Base-by-base conservation (phyloP, 2,797 vertebrate genomes). In the Coreius guichenoti region DNA sequence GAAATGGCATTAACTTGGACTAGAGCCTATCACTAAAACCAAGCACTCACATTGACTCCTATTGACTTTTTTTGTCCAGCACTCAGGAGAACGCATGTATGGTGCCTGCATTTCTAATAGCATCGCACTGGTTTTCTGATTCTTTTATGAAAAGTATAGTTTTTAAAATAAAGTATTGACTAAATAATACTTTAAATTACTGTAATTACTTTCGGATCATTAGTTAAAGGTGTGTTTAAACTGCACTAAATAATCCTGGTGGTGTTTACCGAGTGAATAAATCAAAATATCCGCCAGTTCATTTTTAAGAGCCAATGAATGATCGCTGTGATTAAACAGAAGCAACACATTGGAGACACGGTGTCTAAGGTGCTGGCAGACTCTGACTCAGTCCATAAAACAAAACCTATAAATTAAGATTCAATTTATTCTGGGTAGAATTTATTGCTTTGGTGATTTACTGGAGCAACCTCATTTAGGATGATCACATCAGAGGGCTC, bases 401-500 rank as follows among this genome's bases (percentile, higher is more conserved):
- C 72, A 82, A 86, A 77, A 73, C 13, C 86, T 82, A 89, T 91
- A 90, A 89, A 90, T 91, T 87, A 88, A 80, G 63, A 87, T 90
- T 88, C 81, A 82, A 85, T 90, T 89, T 89, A 84, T 88, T 80
- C 75, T 75, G 21, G 70, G 14, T 49, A 36, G 72, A 80, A 89
- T 90, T 89, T 87, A 90, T 85, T 67, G 86, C 76, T 68, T 69
- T 68, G 68, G 88, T 81, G 77, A 86, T 82, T 87, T 90, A 89
- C 88, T 87, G 72, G 86, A 84, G 84, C 69, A 85, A 86, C 83
- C 85, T 86, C 76, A 80, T 88, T 85, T 75, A 86, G 72, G 86
- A 84, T 89, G 86, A 90, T 90, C 87, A 87, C 89, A 90, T 90
- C 80, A 89, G 80, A 49, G 81, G 86, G 87, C 87, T 78, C 82